phyloP scores from a whole-genome alignment of 2,113 vertebrate species.

The Caranx melampygus region DNA sequence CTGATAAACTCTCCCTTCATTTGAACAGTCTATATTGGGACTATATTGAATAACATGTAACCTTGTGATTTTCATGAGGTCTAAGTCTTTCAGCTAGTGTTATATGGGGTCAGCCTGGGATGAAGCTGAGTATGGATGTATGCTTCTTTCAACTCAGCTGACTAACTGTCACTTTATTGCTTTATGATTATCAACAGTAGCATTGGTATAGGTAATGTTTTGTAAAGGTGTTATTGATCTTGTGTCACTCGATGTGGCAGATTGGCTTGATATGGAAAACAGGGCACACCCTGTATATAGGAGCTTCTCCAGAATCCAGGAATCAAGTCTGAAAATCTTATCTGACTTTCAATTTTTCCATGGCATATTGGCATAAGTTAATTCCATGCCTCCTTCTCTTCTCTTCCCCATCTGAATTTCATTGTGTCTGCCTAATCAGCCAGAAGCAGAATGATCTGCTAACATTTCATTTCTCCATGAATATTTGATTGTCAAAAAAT shows the following conservation, averaged over 20 bases:
- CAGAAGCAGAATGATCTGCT: conserved; percentile 79
- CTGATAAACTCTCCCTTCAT: not conserved
- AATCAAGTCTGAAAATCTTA: conserved; percentile 65
- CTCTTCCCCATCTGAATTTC: conserved; percentile 73
- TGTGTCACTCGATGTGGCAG: conserved; percentile 16
- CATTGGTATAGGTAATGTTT: not conserved
- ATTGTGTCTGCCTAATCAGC: conserved; percentile 77
- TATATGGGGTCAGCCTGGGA: not conserved
- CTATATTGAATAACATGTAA: conserved; percentile 7
- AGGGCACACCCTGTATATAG: not conserved
- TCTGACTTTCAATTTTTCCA: conserved; percentile 66
- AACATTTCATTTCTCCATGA: conserved; percentile 83
- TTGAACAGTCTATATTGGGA: not conserved
- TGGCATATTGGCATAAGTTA: conserved; percentile 64
- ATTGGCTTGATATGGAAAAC: conserved; percentile 36
- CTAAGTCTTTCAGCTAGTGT: not conserved
- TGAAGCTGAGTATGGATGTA: not conserved
- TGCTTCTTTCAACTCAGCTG: not conserved
- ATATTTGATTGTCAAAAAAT: conserved; percentile 84
- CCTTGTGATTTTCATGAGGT: not conserved
- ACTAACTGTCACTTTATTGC: not conserved
- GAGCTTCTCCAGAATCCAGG: conserved; percentile 42
- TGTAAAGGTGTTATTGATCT: conserved; percentile 10
- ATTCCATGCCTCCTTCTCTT: conserved; percentile 67
- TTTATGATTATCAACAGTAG: not conserved